Evolutionary conservation across 35 echinoderm and acorn worm species (phyloP).

Genomic region (Heliocidaris tuberculata): DNA sequence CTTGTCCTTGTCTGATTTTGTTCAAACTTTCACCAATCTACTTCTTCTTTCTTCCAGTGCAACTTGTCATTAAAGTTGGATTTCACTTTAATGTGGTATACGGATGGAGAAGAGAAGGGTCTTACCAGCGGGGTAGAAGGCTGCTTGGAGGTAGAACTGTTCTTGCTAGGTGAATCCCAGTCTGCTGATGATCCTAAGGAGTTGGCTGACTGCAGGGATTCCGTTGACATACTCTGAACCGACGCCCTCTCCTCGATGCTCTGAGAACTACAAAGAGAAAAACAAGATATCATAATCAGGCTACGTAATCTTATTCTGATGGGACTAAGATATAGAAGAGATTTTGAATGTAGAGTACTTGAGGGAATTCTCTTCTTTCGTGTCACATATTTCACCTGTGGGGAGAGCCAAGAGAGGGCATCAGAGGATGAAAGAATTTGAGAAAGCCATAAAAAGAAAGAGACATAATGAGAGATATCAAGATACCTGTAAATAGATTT

Average conservation of each 20-base stretch:
- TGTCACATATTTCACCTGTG: too few species aligned
- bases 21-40: too few species aligned
- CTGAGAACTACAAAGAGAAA: constrained; percentile 8
- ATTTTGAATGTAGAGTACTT: too few species aligned
- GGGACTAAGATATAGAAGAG: too few species aligned
- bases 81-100: too few species aligned
- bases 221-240: constrained; percentile 46
- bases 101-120: not conserved
- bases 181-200: constrained; percentile 56
- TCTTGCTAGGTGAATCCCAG: constrained; percentile 57
- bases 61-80: too few species aligned
- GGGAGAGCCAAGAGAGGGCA: too few species aligned
- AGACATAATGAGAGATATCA: not conserved
- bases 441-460: not conserved
- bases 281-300: not conserved
- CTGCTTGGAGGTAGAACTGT: constrained; percentile 17
- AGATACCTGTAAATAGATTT: not conserved
- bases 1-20: too few species aligned
- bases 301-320: not conserved
- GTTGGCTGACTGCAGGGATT: constrained; percentile 54
- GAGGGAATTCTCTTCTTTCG: too few species aligned
- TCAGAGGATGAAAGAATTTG: too few species aligned
- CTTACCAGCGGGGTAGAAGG: constrained; percentile 54
- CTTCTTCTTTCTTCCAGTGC: too few species aligned
- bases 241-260: constrained; percentile 45